A percentile compares a stretch with the other conserved stretches of the same genome.
phyloP scores from a whole-genome alignment of 2,113 vertebrate genomes.

The Lanius collurio region DNA sequence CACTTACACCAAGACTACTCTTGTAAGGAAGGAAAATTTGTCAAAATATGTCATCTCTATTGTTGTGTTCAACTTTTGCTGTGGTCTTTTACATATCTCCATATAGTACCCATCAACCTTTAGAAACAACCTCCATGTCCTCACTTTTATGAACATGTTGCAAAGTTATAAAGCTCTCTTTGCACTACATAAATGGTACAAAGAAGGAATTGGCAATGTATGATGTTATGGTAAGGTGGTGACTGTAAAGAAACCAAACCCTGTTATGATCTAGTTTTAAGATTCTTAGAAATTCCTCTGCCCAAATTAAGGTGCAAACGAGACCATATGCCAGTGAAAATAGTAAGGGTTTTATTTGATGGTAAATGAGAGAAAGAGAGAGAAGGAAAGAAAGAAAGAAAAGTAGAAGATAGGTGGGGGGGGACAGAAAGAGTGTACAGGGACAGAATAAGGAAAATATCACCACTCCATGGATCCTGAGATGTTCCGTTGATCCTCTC shows the following conservation, averaged over 20 bases:
- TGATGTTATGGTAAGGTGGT: not conserved
- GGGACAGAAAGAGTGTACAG: too few relatives aligned
- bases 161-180: not conserved
- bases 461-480: too few relatives aligned
- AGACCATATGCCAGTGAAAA: too few relatives aligned
- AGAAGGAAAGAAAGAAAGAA: too few relatives aligned
- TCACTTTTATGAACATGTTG: not conserved
- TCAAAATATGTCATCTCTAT: not conserved
- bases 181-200: not conserved
- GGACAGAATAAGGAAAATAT: too few relatives aligned
- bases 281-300: too few relatives aligned
- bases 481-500: too few relatives aligned
- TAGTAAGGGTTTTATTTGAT: too few relatives aligned
- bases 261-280: too few relatives aligned
- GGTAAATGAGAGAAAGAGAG: too few relatives aligned
- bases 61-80: not conserved
- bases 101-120: fast-evolving
- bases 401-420: too few relatives aligned
- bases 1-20: not conserved
- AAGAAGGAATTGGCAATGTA: not conserved
- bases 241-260: not conserved
- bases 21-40: not conserved
- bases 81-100: not conserved
- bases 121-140: not conserved
- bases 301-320: too few relatives aligned